Conservation (phyloP, 37 sponge, comb jelly and placozoan genomes). For the Aplysina aerophoba region DNA sequence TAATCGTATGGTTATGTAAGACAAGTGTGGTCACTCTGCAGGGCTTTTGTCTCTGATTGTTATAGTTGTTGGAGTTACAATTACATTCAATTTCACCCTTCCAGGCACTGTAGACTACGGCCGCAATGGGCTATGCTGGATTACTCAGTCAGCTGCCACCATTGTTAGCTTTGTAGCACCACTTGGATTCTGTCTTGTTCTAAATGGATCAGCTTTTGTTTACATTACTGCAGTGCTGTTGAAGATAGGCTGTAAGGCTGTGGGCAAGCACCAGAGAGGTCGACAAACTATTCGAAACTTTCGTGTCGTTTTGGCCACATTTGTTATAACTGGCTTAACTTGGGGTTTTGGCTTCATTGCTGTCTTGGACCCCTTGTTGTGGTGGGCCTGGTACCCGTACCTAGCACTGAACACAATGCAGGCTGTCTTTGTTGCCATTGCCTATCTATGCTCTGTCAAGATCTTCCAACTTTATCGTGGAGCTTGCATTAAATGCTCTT, state of each 20-base stretch:
- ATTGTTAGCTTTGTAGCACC: slow-evolving; percentile 38
- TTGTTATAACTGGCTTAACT: slow-evolving; percentile 42
- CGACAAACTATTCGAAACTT: neutral
- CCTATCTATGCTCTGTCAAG: slow-evolving; percentile 42
- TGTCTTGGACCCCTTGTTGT: neutral
- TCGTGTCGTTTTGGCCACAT: slow-evolving; percentile 28
- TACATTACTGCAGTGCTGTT: neutral
- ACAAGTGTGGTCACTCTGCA: too few species aligned
- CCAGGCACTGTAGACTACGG: slow-evolving; percentile 18
- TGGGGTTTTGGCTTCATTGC: slow-evolving; percentile 63
- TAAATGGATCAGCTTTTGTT: neutral
- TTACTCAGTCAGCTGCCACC: slow-evolving; percentile 27
- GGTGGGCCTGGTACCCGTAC: slow-evolving; percentile 51
- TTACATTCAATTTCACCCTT: slow-evolving; percentile 44
- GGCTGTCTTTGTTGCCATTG: slow-evolving; percentile 26
- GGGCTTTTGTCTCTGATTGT: slow-evolving; percentile 37
- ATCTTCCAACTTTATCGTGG: slow-evolving; percentile 27
- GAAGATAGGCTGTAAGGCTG: neutral
- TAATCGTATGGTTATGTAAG: too few species aligned
- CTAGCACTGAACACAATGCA: slow-evolving; percentile 52
- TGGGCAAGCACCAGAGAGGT: too few species aligned
- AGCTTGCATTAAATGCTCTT: neutral
- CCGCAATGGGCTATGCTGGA: slow-evolving; percentile 42
- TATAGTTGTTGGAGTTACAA: neutral
- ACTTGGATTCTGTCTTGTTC: slow-evolving; percentile 23